Evolutionary conservation across 2,888 invertebrate genomes (phyloP), one percentile per base, ranked within the genome.

Genomic region (Caenorhabditis sp.): DNA sequence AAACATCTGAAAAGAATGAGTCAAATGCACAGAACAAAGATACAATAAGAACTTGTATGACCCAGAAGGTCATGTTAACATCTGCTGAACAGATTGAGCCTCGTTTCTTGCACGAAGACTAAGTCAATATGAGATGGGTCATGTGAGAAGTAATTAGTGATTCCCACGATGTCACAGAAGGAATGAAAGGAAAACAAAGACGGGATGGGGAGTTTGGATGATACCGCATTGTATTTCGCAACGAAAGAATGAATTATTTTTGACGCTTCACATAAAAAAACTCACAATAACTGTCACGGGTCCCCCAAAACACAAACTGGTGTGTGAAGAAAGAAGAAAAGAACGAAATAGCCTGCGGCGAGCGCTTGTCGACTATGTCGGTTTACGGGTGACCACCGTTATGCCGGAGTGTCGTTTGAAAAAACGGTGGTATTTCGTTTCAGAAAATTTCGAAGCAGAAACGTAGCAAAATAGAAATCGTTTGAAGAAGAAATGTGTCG

Each of bases 81-180:
- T 58, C 70, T 70, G 70, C 41, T 31, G 24, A 10, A 24, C 54
- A 16, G n/a, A 26, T 61, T 31, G 26, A 19, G 26, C 16, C 19
- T 64, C 56, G 16, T 44, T 68, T 26, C 54, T 54, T 54, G 54
- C 26, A 14, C 54, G 26, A 26, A 6, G 26, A 61, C 38, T 47
- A 19, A 59, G 66, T 66, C 76, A 68, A 68, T 59, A 76, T 35
- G 28, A 14, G 41, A 54, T 19, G 56, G 14, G 76, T 76, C 76
- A 76, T 76, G 76, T 76, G 76, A 75, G 73, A 14, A 38, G 68
- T 61, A 76, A 76, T 76, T 76, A 68, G 49, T 51, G 38, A 76
- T 76, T 76, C 76, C 22, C 28, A 74, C 51, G 54, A 74, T 74
- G 26, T 74, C 28, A 5, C 31, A 10, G 2, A 26, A 63, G 44